Evolutionary conservation across 1,140 invertebrate species (phyloP).

Genomic region (Drosophila grimshawi): DNA sequence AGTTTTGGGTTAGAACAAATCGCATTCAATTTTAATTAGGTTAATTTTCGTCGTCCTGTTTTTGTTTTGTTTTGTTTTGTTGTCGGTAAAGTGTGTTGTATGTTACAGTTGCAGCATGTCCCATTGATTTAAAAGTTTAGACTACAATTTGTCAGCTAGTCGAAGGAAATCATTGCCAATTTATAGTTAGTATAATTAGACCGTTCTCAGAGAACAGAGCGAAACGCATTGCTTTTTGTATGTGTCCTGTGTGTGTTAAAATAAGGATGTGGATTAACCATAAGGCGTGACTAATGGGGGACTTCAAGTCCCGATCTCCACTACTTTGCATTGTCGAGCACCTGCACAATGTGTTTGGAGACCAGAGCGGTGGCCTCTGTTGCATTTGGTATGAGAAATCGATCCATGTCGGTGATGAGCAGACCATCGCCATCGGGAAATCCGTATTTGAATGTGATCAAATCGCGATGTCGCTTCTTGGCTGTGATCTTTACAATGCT

Average conservation of each 20-base stretch:
- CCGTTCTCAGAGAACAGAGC: neutral
- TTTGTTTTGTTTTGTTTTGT: neutral
- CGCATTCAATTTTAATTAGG: constrained; percentile 8
- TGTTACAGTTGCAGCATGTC: constrained; percentile 63
- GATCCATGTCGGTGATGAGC: constrained; percentile 92
- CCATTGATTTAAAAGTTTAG: constrained; percentile 33
- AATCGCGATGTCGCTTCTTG: constrained; percentile 95
- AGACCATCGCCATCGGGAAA: constrained; percentile 79
- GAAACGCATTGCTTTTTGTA: constrained; percentile 44
- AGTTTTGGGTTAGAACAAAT: constrained; percentile 35
- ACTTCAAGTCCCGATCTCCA: neutral
- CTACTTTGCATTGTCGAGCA: constrained; percentile 69
- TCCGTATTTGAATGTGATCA: constrained; percentile 95
- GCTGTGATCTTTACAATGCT: constrained; percentile 98
- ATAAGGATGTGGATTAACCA: constrained; percentile 14
- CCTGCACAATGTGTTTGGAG: constrained; percentile 86
- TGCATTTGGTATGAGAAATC: constrained; percentile 96
- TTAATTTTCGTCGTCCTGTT: neutral
- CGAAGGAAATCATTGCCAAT: constrained; percentile 68
- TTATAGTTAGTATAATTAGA: constrained; percentile 42
- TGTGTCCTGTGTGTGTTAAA: constrained; percentile 16
- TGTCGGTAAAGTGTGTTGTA: constrained; percentile 23
- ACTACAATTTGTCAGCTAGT: constrained; percentile 51
- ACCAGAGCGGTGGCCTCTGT: constrained; percentile 90
- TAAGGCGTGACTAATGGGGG: constrained; percentile 1